Base-by-base conservation (phyloP, 2,797 vertebrate species). In the Takifugu ocellatus region DNA sequence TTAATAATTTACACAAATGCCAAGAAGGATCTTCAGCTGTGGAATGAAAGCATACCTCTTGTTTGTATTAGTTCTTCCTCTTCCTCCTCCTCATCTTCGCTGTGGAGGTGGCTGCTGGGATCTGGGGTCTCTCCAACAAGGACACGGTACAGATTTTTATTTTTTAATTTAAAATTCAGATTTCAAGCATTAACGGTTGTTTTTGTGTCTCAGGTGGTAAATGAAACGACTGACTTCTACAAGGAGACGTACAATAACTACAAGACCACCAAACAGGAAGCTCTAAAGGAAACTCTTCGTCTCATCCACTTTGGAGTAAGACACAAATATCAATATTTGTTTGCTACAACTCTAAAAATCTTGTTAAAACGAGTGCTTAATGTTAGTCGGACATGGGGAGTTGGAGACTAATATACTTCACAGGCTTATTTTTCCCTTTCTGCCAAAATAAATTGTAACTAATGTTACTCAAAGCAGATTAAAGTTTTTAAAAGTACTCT, bases 81-180 rank as follows among this genome's bases (percentile, higher is more conserved):
- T 98, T 95, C 87, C 93, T 99, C 61, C 86, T 99, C 15, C 47
- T 98, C 85, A 97, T 98, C 81, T 96, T 99, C 61, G 93, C 92
- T 42, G 89, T 92, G 49, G 96, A 97, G 81, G 92, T 98, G 42
- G 95, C 94, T 5, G 96, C 94, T 14, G 97, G 95, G 3, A 92
- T 96, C 84, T 98, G 94, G 96, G 96, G 95, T 43, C 91, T 97
- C 53, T 88, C 92, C 55, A 95, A 98, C 78, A 93, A 92, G 68
- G 88, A 94, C 0, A 85, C 69, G 92, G 96, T 98, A 75, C 15
- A 47, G 26, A 24, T 21, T 16, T 17, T 45, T 17, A 6, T 45
- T 16, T 5, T 39, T 24, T 24, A n/a, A 21, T 45, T n/a, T 4
- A 5, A 25, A 29, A 21, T 29, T 33, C 8, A 1, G 1, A 2